Base-by-base conservation (phyloP, 2,888 invertebrate genomes). In the Meandrusa payeni region DNA sequence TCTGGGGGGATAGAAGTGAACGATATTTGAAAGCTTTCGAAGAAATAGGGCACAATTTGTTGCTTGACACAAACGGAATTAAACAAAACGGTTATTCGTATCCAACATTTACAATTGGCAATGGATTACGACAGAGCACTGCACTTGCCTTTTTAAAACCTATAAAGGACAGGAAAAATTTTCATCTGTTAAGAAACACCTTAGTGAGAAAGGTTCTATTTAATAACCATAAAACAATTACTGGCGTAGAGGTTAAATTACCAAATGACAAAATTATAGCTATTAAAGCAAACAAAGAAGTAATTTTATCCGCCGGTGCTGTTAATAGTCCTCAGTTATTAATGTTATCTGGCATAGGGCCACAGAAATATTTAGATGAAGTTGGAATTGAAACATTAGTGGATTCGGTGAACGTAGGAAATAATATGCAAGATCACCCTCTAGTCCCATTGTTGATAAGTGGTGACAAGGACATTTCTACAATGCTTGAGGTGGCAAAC, bases 261-360 rank as follows among this genome's bases (percentile, higher is more conserved):
- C 28, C 53, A 2, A 51, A 48, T 34, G 55, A 55, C 5, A 33
- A 40, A 24, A 22, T 59, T 5, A 49, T 60, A 13, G 52, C 22
- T 2, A 5, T 74, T 0, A 50, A 31, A 2, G 62, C 65, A 6
- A 55, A 10, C 1, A 66, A 63, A 38, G 79, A 79, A 59, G 55
- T 77, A 0, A 59, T 79, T 12, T 17, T 79, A 33, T 77, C 76
- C 6, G 72, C 76, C 4, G 78, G 78, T 1, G 52, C 69, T 6
- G 50, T 77, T 1, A 74, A 64, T 23, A 68, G 63, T 32, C 78
- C 79, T 0, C 64, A 76, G 36, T 26, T 79, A 3, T 47, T 79
- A 3, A 76, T 79, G 76, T 42, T 75, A 3, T 79, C 78, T 1
- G 78, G 79, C 1, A 58, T 79, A 10, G 79, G 79, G 4, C 70